Conservation (phyloP, 2,797 vertebrate genomes). For the Pagetopsis macropterus region DNA sequence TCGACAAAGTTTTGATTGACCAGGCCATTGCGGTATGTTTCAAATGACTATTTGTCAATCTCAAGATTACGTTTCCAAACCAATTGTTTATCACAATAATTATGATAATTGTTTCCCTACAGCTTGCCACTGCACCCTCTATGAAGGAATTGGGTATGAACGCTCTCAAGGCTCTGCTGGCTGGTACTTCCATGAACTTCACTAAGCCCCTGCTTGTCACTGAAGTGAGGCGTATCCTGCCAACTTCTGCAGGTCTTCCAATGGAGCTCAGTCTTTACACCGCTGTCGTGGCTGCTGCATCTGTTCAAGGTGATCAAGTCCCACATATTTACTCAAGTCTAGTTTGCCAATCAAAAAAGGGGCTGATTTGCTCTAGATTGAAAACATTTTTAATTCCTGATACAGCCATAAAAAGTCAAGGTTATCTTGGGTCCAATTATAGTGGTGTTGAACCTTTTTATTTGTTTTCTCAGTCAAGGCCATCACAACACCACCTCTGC, state of each 20-base stretch:
- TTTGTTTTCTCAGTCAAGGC: constrained; percentile 71
- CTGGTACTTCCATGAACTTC: constrained; percentile 64
- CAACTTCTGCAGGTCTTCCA: constrained; percentile 83
- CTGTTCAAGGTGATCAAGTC: constrained; percentile 67
- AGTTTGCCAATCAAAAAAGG: not conserved
- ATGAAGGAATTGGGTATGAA: constrained; percentile 44
- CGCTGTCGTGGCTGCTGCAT: constrained; percentile 77
- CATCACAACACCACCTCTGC: constrained; percentile 78
- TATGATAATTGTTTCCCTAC: constrained; percentile 1
- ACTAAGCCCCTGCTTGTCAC: constrained; percentile 78
- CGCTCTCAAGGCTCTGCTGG: constrained; percentile 63
- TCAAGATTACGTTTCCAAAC: not conserved
- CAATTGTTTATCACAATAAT: not conserved
- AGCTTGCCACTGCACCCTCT: constrained; percentile 63
- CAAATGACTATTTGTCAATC: not conserved
- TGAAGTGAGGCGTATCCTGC: constrained; percentile 82
- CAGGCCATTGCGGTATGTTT: constrained; percentile 77
- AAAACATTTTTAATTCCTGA: not conserved
- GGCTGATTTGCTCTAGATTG: not conserved
- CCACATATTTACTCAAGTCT: not conserved
- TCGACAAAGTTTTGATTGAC: constrained; percentile 82
- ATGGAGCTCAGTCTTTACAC: constrained; percentile 84
- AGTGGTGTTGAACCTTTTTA: not conserved
- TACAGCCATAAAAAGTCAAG: not conserved
- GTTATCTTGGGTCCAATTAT: no score